phyloP scores from a whole-genome alignment of 2,113 vertebrate genomes.

The Apteryx mantelli region DNA sequence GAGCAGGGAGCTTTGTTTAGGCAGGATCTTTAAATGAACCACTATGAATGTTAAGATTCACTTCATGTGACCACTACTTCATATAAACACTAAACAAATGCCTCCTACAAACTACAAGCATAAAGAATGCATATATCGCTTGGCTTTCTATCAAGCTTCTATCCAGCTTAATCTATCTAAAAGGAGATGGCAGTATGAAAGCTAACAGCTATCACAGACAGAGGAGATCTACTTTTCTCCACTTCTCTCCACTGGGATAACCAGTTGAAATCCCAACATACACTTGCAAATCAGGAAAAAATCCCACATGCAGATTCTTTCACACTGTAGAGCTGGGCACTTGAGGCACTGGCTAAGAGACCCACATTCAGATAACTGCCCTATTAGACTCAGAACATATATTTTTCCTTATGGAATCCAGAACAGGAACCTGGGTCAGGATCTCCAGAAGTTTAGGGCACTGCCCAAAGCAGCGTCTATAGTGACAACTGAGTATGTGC shows the following conservation, averaged over 20 bases:
- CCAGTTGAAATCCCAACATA: background rate
- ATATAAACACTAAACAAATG: background rate
- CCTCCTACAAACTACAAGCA: background rate
- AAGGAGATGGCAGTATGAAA: background rate
- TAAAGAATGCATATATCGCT: background rate
- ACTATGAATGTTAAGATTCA: background rate
- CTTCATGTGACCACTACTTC: background rate
- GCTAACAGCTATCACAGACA: background rate
- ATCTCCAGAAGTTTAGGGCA: background rate
- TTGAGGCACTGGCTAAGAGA: background rate
- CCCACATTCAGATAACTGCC: background rate
- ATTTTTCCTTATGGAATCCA: background rate
- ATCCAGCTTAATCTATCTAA: background rate
- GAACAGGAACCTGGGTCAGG: background rate
- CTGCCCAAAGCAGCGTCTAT: background rate
- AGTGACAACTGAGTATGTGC: background rate
- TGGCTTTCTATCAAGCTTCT: background rate
- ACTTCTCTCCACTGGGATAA: background rate
- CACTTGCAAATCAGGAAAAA: background rate
- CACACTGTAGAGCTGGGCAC: background rate
- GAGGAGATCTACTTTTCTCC: background rate
- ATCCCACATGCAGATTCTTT: background rate
- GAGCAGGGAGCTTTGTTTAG: background rate
- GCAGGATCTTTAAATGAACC: background rate
- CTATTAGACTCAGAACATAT: background rate